phyloP scores from a whole-genome alignment of 2,888 invertebrate genomes.

The Oegoconia quadripuncta region DNA sequence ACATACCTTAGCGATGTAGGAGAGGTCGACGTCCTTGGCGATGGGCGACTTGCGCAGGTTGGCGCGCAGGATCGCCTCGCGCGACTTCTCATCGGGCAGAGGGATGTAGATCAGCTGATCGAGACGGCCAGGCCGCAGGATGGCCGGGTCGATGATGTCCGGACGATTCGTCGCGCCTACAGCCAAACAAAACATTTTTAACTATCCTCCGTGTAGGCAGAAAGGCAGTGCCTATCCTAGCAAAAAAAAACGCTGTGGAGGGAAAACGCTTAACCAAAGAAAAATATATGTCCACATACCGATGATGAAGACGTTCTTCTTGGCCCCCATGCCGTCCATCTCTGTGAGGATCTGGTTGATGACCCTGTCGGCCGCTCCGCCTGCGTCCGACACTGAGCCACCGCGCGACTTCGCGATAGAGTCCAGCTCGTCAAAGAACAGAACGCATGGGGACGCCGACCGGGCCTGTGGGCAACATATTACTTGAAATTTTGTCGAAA shows the following conservation, averaged over 20 bases:
- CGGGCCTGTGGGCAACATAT: conserved; percentile 85
- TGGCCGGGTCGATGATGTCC: conserved; percentile 99
- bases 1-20: conserved; percentile 89
- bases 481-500: no score
- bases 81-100: conserved; percentile 98
- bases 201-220: no score
- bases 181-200: not conserved
- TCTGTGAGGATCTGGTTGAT: conserved; percentile 99
- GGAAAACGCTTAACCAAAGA: no score
- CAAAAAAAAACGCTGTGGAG: no score
- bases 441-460: conserved; percentile 98
- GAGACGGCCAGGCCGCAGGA: conserved; percentile 97
- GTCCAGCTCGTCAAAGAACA: conserved; percentile 99
- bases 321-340: conserved; percentile 99
- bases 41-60: conserved; percentile 98
- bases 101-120: conserved; percentile 99
- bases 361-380: conserved; percentile 98
- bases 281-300: no score
- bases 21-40: conserved; percentile 95
- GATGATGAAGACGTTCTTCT: conserved; percentile 99
- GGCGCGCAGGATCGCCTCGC: conserved; percentile 96
- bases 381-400: conserved; percentile 97
- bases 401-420: conserved; percentile 99
- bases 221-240: conserved; percentile 37
- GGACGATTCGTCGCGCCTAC: conserved; percentile 74